Percentiles rank a stretch among this genome's conserved stretches.
Evolutionary conservation across 1,140 invertebrate genomes (phyloP).

Genomic region (Megalonaias nervosa): DNA sequence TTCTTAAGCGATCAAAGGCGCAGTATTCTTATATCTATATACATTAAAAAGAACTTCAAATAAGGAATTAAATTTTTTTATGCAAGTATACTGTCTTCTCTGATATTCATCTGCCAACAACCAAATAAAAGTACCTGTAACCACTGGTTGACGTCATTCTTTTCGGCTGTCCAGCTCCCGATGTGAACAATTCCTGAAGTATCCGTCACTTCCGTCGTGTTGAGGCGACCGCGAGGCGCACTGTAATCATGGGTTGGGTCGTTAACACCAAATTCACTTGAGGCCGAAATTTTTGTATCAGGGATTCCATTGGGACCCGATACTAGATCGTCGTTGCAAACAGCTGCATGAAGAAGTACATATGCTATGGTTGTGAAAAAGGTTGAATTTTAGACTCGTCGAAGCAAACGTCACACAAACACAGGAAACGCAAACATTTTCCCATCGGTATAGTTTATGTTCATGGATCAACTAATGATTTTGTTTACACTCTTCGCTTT

Average conservation of each 20-base stretch:
- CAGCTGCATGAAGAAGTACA: background rate
- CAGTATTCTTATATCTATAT: background rate
- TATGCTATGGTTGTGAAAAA: too few relatives aligned
- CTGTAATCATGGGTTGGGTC: slow-evolving; percentile 37
- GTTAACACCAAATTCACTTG: slow-evolving; percentile 6
- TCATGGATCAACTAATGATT: too few relatives aligned
- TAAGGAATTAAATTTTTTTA: background rate
- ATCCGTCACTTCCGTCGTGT: slow-evolving; percentile 40
- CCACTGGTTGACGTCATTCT: slow-evolving; percentile 46
- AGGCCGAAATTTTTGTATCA: slow-evolving; percentile 1
- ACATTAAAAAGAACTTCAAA: background rate
- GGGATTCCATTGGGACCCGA: background rate
- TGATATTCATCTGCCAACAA: background rate
- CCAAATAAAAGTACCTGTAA: slow-evolving; percentile 35
- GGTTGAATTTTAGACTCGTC: too few relatives aligned
- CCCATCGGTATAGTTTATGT: too few relatives aligned
- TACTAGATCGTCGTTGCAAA: slow-evolving; percentile 22
- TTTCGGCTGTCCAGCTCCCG: slow-evolving; percentile 45
- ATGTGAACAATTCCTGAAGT: slow-evolving; percentile 39
- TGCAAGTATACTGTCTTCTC: background rate
- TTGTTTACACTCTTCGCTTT: too few relatives aligned
- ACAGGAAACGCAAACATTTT: too few relatives aligned
- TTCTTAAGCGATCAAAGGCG: slow-evolving; percentile 1
- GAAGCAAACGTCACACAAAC: too few relatives aligned
- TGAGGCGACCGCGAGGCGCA: slow-evolving; percentile 29